These are phyloP conservation scores for Acanthurus tractus DNA, from an alignment of 2,797 vertebrate species.

Conservation along the genomic window DNA sequence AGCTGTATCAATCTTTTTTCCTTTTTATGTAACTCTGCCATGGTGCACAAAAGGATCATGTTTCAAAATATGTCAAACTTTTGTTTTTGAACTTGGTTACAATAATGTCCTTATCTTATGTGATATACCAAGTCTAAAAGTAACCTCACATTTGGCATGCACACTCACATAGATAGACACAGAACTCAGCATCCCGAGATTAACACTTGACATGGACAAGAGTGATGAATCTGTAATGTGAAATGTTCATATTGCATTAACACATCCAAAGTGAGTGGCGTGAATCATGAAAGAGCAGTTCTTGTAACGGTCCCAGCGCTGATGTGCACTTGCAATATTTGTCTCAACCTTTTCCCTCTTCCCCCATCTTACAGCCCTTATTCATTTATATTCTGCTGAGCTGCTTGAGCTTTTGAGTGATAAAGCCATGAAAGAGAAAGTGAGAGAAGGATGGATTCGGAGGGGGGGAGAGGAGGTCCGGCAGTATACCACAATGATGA, in stretches of 20 bases:
- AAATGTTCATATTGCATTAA: slow-evolving; percentile 51
- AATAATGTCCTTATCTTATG: slow-evolving; percentile 7
- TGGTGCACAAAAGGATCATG: not conserved
- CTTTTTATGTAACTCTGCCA: not conserved
- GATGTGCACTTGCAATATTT: slow-evolving; percentile 53
- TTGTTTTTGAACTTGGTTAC: not conserved
- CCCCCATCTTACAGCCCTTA: slow-evolving; percentile 46
- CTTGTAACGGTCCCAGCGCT: slow-evolving; percentile 43
- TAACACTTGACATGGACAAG: slow-evolving; percentile 37
- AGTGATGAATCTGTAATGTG: slow-evolving; percentile 51
- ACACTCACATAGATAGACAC: slow-evolving; percentile 14
- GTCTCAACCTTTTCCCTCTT: slow-evolving; percentile 49
- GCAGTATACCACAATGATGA: slow-evolving; percentile 69
- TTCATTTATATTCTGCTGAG: slow-evolving; percentile 81
- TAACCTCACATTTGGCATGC: slow-evolving; percentile 14
- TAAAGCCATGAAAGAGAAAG: slow-evolving; percentile 74
- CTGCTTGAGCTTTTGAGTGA: slow-evolving; percentile 74
- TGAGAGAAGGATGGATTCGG: slow-evolving; percentile 59
- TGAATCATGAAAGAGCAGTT: slow-evolving; percentile 44
- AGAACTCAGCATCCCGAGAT: slow-evolving; percentile 20
- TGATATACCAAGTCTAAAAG: slow-evolving; percentile 15
- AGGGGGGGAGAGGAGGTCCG: slow-evolving; percentile 65
- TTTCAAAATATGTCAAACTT: not conserved
- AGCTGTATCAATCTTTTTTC: not conserved
- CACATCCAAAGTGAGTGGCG: slow-evolving; percentile 16